Evolutionary conservation across 2,797 vertebrate species (phyloP).

Genomic region (Clamator glandarius): DNA sequence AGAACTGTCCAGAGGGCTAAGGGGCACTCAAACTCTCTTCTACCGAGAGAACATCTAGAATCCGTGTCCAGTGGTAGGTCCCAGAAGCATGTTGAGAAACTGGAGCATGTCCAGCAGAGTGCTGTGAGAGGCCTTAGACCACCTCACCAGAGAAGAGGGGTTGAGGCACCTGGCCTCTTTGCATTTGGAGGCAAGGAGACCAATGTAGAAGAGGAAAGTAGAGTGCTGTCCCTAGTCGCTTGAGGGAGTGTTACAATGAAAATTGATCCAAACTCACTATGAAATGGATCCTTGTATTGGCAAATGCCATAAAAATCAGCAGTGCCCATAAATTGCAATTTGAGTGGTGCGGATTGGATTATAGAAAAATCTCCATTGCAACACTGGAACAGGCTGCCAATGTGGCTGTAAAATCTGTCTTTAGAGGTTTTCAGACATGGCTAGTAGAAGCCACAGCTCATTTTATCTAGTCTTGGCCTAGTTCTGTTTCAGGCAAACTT

Average conservation of each 20-base stretch:
- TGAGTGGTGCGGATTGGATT: neutral
- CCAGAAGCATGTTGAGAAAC: neutral
- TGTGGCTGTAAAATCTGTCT: neutral
- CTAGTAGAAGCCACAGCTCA: neutral
- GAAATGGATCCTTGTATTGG: neutral
- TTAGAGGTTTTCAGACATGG: neutral
- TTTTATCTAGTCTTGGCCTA: neutral
- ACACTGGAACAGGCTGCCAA: neutral
- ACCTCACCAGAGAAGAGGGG: neutral
- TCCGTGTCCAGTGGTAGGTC: neutral
- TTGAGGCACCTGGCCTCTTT: neutral
- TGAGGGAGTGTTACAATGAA: neutral
- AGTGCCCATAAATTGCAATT: neutral
- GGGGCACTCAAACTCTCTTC: neutral
- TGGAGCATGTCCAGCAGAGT: neutral
- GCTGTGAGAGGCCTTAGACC: neutral
- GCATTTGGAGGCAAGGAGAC: neutral
- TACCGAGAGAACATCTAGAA: neutral
- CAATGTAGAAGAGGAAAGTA: neutral
- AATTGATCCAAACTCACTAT: neutral
- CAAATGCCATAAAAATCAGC: neutral
- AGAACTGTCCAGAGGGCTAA: neutral
- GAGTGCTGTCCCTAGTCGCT: neutral
- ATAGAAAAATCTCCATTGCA: neutral
- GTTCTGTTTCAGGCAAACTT: neutral